Percentiles rank a stretch among this genome's conserved stretches.
These are phyloP conservation scores for Elegia similella DNA, from an alignment of 2,888 invertebrate species.

Conservation along the genomic window DNA sequence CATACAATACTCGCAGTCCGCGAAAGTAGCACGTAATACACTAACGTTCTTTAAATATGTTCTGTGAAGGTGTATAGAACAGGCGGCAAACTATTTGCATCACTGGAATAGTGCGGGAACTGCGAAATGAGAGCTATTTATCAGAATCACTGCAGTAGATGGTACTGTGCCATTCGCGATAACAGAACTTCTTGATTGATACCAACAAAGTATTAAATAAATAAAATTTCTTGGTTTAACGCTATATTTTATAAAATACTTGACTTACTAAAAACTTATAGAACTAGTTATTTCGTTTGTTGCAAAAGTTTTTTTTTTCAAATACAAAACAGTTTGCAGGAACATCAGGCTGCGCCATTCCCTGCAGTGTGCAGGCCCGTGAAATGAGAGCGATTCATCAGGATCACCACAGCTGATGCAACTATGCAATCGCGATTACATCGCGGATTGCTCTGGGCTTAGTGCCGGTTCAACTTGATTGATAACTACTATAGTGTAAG, in stretches of 20 bases:
- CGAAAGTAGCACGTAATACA: too few relatives aligned
- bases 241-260: too few relatives aligned
- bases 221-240: too few relatives aligned
- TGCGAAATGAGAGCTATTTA: background rate
- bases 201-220: too few relatives aligned
- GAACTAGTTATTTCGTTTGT: too few relatives aligned
- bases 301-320: too few relatives aligned
- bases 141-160: background rate
- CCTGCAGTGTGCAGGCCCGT: background rate
- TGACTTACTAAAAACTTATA: too few relatives aligned
- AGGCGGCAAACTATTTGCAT: background rate
- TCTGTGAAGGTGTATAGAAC: background rate
- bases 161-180: background rate
- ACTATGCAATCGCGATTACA: background rate
- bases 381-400: background rate
- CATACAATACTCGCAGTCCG: too few relatives aligned
- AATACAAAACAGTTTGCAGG: background rate
- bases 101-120: background rate
- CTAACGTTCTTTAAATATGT: too few relatives aligned
- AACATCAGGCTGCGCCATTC: background rate
- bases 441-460: background rate
- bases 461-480: too few relatives aligned
- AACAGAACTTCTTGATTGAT: too few relatives aligned
- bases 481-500: too few relatives aligned
- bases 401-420: background rate